Evolutionary conservation across 1,140 invertebrate species (phyloP).

Genomic region (Drosophila sproati): DNA sequence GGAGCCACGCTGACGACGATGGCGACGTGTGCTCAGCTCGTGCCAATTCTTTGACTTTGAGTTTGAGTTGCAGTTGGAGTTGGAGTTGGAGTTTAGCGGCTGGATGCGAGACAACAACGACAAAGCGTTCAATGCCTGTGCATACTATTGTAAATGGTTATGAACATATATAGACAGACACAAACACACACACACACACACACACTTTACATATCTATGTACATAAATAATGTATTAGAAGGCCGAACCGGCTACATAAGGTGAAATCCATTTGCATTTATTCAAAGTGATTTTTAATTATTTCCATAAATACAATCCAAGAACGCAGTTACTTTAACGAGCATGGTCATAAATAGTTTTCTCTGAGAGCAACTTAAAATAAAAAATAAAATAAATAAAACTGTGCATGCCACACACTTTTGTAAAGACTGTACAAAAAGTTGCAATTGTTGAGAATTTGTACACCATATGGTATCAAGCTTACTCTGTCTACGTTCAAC

Average conservation of each 20-base stretch:
- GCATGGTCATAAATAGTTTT: not conserved
- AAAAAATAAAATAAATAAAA: not conserved
- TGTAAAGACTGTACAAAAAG: not conserved
- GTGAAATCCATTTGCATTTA: slow-evolving; percentile 62
- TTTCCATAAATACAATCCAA: slow-evolving; percentile 49
- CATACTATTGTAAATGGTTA: slow-evolving; percentile 62
- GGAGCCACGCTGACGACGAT: slow-evolving; percentile 26
- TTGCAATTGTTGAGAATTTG: no score
- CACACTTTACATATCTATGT: no score
- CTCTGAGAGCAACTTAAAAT: not conserved
- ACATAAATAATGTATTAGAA: slow-evolving; percentile 30
- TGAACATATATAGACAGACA: slow-evolving; percentile 47
- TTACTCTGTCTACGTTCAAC: no score
- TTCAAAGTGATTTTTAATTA: slow-evolving; percentile 63
- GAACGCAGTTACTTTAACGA: slow-evolving; percentile 1
- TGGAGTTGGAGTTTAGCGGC: slow-evolving; percentile 48
- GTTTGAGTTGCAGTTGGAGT: slow-evolving; percentile 8
- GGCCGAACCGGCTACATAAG: slow-evolving; percentile 45
- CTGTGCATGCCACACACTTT: not conserved
- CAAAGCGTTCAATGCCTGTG: slow-evolving; percentile 64
- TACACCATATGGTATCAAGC: no score
- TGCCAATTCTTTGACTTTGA: slow-evolving; percentile 71
- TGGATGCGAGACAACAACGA: slow-evolving; percentile 56
- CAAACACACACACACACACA: slow-evolving; percentile 42
- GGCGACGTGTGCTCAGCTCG: slow-evolving; percentile 76